These are phyloP conservation scores for Acipenser transmontanus DNA, from an alignment of 2,797 vertebrate species.

Conservation along the genomic window DNA sequence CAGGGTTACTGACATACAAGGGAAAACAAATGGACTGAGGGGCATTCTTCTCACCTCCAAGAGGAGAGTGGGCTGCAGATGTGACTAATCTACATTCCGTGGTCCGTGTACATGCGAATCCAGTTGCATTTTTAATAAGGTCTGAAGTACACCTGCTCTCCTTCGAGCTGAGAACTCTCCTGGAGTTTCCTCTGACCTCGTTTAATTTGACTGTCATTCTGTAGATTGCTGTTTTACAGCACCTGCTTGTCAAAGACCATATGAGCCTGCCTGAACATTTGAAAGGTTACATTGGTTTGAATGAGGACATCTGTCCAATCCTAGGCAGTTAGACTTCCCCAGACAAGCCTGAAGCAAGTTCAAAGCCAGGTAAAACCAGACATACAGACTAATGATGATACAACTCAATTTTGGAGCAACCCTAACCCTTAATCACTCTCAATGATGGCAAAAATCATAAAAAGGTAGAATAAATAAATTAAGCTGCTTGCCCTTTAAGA, in stretches of 20 bases:
- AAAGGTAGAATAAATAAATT: no score
- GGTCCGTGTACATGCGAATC: conserved; percentile 33
- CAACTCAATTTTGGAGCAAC: no score
- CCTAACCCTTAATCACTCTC: no score
- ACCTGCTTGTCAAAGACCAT: conserved; percentile 6
- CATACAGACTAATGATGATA: no score
- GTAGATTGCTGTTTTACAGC: conserved; percentile 5
- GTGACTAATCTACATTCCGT: conserved; percentile 54
- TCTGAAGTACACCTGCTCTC: conserved; percentile 13
- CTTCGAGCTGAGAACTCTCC: not conserved
- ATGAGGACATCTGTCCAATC: no score
- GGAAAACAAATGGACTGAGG: conserved; percentile 25
- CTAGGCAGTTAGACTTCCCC: no score
- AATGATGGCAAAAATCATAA: no score
- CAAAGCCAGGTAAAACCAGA: no score
- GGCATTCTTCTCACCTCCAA: conserved; percentile 23
- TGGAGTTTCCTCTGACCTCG: conserved; percentile 6
- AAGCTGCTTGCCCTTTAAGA: no score
- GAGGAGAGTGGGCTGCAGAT: conserved; percentile 45
- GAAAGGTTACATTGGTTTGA: no score
- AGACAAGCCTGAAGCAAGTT: no score
- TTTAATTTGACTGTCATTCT: conserved; percentile 7
- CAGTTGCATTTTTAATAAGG: not conserved
- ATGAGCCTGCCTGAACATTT: not conserved
- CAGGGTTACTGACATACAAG: conserved; percentile 24